A percentile compares a stretch with the other conserved stretches of the same genome.
Evolutionary conservation across 2,888 invertebrate species (phyloP).

Genomic region (Saturnia japonica): DNA sequence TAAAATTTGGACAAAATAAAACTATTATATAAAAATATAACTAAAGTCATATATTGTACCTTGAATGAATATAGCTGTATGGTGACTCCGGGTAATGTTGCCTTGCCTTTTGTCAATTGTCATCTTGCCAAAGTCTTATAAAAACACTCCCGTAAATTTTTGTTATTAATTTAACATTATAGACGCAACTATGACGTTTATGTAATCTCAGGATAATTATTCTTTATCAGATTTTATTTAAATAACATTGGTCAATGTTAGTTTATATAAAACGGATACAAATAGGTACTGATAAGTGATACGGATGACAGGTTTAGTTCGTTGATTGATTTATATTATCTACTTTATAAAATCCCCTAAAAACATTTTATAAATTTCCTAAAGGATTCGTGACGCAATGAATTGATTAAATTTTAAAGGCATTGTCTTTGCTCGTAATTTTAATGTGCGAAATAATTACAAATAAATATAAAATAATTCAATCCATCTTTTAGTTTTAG

Average conservation of each 20-base stretch:
- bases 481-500: no score
- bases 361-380: background rate
- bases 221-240: background rate
- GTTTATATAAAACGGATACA: background rate
- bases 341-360: background rate
- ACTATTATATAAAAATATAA: background rate
- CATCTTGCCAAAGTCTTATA: no score
- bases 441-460: no score
- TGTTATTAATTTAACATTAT: no score
- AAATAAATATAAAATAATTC: no score
- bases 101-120: no score
- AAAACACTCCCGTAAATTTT: no score
- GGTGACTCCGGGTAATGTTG: no score
- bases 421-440: background rate
- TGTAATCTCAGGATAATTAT: background rate
- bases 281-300: background rate
- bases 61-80: no score
- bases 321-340: constrained; percentile 12
- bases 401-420: background rate
- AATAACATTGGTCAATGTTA: background rate
- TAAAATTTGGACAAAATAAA: background rate
- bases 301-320: background rate
- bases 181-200: background rate
- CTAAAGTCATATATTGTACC: no score
- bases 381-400: background rate